These are phyloP conservation scores for Volucella zonaria DNA, from an alignment of 2,888 invertebrate genomes.

Conservation along the genomic window DNA sequence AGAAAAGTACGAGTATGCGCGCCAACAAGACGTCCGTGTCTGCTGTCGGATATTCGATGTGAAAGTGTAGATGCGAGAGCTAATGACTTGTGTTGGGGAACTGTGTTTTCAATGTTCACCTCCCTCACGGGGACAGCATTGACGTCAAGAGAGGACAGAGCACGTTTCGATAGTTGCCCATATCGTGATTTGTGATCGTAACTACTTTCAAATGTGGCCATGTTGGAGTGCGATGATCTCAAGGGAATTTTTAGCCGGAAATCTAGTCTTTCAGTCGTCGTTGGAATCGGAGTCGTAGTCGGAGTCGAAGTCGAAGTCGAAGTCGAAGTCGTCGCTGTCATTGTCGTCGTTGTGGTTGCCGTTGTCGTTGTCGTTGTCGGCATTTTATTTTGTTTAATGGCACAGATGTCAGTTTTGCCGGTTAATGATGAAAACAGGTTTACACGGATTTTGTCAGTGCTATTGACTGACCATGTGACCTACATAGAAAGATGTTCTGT, in stretches of 20 bases:
- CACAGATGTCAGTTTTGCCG: constrained; percentile 20
- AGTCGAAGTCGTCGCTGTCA: too few relatives aligned
- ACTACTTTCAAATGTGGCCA: constrained; percentile 45
- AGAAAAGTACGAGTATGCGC: too few relatives aligned
- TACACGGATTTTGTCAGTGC: constrained; percentile 8
- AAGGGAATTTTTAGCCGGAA: constrained; percentile 56
- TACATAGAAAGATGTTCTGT: background rate
- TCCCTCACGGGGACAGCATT: constrained; percentile 42
- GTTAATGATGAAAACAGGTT: constrained; percentile 27
- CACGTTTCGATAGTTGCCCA: constrained; percentile 39
- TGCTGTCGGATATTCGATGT: background rate
- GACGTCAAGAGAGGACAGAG: constrained; percentile 46
- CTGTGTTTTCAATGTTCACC: background rate
- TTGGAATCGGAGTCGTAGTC: too few relatives aligned
- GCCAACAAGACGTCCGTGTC: too few relatives aligned
- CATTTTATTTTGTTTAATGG: background rate
- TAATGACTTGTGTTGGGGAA: background rate
- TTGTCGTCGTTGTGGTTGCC: too few relatives aligned
- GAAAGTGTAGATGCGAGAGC: constrained; percentile 20
- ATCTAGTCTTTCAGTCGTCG: constrained; percentile 26
- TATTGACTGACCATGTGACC: constrained; percentile 17
- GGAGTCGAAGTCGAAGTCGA: too few relatives aligned
- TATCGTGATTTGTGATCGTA: constrained; percentile 59
- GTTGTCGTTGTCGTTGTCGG: too few relatives aligned
- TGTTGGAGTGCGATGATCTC: constrained; percentile 47